Conservation (phyloP, 2,797 vertebrate species). For the Cygnus olor region DNA sequence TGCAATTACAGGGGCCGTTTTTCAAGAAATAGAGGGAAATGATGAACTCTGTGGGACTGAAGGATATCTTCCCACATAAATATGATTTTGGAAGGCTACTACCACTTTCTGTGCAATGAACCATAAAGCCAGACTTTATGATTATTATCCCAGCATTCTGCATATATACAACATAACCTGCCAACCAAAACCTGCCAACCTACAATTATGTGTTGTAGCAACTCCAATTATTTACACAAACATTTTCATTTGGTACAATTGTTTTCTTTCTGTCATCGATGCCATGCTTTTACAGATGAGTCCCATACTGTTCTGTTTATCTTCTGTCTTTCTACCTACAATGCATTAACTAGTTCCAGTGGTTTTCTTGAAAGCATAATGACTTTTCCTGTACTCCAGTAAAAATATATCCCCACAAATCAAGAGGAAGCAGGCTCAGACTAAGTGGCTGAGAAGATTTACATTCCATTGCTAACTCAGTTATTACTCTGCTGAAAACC, state of each 20-base stretch:
- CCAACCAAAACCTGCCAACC: not conserved
- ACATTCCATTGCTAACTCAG: slow-evolving; percentile 84
- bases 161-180: not conserved
- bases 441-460: slow-evolving; percentile 85
- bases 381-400: slow-evolving; percentile 81
- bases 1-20: not conserved
- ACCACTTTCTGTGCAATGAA: not conserved
- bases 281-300: slow-evolving; percentile 27
- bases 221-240: slow-evolving; percentile 4
- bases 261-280: not conserved
- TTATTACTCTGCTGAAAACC: slow-evolving; percentile 85
- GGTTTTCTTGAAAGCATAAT: slow-evolving; percentile 78
- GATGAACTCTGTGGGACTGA: not conserved
- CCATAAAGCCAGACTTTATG: not conserved
- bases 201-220: not conserved
- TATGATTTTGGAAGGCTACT: not conserved
- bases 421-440: slow-evolving; percentile 80
- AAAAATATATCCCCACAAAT: slow-evolving; percentile 86
- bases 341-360: slow-evolving; percentile 74
- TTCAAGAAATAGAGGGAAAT: not conserved
- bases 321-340: slow-evolving; percentile 62
- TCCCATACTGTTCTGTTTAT: slow-evolving; percentile 37
- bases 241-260: not conserved
- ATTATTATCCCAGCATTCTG: not conserved
- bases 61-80: not conserved